These are phyloP conservation scores for Mergus octosetaceus DNA, from an alignment of 2,797 vertebrate genomes.

Conservation along the genomic window DNA sequence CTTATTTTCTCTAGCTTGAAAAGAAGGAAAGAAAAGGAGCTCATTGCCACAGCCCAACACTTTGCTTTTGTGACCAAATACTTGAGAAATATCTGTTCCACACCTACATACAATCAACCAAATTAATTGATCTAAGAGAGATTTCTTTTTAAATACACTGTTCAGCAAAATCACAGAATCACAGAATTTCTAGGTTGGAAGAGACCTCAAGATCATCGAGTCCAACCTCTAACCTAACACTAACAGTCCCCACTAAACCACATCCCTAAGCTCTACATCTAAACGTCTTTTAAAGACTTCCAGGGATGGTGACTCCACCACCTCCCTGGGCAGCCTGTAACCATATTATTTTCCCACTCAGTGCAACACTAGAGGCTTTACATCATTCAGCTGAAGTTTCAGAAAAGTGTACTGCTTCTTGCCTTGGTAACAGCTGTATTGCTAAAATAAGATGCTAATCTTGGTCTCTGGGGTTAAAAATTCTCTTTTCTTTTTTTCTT, in stretches of 20 bases:
- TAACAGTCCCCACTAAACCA: too few species aligned
- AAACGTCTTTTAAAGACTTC: too few species aligned
- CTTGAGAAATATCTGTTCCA: conserved; percentile 13
- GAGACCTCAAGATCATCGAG: too few species aligned
- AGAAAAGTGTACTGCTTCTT: background rate
- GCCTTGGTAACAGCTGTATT: background rate
- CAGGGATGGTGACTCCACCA: too few species aligned
- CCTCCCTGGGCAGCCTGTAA: too few species aligned
- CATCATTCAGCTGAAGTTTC: background rate
- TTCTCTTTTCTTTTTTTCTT: too few species aligned
- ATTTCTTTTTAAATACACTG: background rate
- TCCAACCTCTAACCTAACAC: too few species aligned
- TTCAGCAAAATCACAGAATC: background rate
- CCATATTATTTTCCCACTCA: background rate
- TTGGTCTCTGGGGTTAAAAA: background rate
- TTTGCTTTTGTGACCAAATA: background rate
- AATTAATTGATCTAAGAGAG: background rate
- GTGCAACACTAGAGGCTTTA: background rate
- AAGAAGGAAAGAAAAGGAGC: background rate
- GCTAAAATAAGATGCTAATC: background rate
- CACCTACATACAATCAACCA: background rate
- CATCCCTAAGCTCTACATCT: too few species aligned
- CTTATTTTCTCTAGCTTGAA: background rate
- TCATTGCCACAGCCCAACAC: background rate
- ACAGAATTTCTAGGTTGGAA: too few species aligned